Evolutionary conservation across 2,113 vertebrate genomes (phyloP), one percentile per base, ranked within the genome.

Genomic region (Meles meles): DNA sequence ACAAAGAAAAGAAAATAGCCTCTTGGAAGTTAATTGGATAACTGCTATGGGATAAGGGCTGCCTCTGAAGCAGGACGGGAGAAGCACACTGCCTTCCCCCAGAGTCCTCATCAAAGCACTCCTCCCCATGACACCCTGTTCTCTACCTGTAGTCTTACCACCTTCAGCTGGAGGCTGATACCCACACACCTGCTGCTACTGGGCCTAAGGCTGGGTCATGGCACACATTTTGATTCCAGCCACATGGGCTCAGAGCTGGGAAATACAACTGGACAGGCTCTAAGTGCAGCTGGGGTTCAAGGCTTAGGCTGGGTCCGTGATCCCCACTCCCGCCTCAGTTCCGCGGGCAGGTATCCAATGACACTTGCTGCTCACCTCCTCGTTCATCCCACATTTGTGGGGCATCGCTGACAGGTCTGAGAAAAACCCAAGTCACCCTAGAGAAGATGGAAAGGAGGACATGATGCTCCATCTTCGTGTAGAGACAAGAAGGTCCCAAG

Each of bases 21-120:
- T 96, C 49, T n/a, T 86, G 65, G 44, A 67, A n/a, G 47, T 74
- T 55, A 69, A 91, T 34, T 81, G 79, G 77, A 87, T 69, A 71
- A 96, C 7, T 55, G 42, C 25, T 18, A 69, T 0, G 0, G 52
- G 93, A 82, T 90, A 44, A 2, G 13, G 52, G 67, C 23, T 52
- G 0, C 0, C n/a, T 79, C 63, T 82, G 69, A 44, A 37, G 18
- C 0, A 37, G 74, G 52, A 71, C 7, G 7, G 37, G 21, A 93
- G 49, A 31, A n/a, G 65, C 42, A 72, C 8, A 3, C 6, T 63
- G 23, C 52, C 10, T n/a, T 52, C 8, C 44, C 44, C 29, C n/a
- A 12, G 39, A 79, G 61, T 47, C 49, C 44, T 47, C 15, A 47
- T 67, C 15, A 39, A 84, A 80, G 76, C 31, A 34, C 7, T 44